Base-by-base conservation (phyloP, 2,888 invertebrate genomes). In the Drosophila prolongata region DNA sequence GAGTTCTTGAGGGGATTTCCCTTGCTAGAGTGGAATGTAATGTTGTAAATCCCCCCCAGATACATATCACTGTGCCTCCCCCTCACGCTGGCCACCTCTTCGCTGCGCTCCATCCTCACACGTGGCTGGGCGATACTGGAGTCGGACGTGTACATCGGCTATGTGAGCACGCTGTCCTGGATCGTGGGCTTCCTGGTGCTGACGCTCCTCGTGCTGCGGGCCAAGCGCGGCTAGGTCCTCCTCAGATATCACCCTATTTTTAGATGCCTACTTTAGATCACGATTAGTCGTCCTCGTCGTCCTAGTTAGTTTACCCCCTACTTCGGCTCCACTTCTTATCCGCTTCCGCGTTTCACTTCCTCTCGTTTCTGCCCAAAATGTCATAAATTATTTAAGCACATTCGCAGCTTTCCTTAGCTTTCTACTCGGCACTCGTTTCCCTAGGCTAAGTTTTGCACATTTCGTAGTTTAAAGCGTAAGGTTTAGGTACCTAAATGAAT, bases 1-100 rank as follows among this genome's bases (percentile, higher is more conserved):
- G 66, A 81, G 87, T 72, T 14, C 38, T 3, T 0, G 0, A 4
- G 11, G 6, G 0, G 1, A 43, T 56, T 50, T 2, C 42, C 1
- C n/a, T 0, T 19, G 1, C 10, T 4, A 8, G 9, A 6, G 27
- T 6, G 4, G 1, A 35, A 14, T 13, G 9, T 35, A 14, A 4
- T 10, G 0, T 27, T 1, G 1, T 1, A 1, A 1, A 4, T 44
- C 10, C 11, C 16, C 27, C 8, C 14, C 67, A 93, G 92, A 80
- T 97, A 97, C 92, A 94, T 98, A 57, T 96, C 97, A 1, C 94
- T 96, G 49, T 95, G 96, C 82, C 94, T 98, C 55, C 98, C 98
- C 0, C 93, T 98, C 56, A 98, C 98, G 0, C 94, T 97, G 91
- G 97, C 98, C n/a, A 98, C 98, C n/a, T 96, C 97, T 44, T 95